These are phyloP conservation scores for Epizoanthus stellaris DNA, from an alignment of 92 coral and sea anemone genomes.

Conservation along the genomic window DNA sequence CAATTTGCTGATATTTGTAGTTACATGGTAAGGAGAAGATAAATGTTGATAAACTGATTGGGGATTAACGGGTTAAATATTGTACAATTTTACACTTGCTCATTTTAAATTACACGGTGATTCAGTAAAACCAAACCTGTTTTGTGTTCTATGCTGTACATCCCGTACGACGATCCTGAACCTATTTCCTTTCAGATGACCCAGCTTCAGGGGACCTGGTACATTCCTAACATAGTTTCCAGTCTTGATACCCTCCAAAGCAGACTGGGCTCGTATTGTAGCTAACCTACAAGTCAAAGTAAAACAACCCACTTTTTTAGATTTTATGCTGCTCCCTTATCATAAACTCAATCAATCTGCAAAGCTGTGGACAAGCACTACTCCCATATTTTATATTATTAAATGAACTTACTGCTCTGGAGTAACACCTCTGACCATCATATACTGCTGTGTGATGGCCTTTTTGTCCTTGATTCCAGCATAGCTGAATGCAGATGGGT, in stretches of 20 bases:
- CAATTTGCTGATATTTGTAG: too few relatives aligned
- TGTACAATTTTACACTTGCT: too few relatives aligned
- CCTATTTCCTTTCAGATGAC: slow-evolving; percentile 73
- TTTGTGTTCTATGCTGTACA: slow-evolving; percentile 3
- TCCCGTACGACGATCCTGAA: slow-evolving; percentile 64
- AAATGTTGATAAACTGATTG: too few relatives aligned
- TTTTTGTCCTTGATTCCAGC: slow-evolving; percentile 89
- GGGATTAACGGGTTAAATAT: too few relatives aligned
- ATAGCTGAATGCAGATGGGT: slow-evolving; percentile 84
- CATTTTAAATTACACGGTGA: too few relatives aligned
- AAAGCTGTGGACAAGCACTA: background rate
- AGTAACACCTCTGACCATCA: slow-evolving; percentile 79
- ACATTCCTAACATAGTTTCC: slow-evolving; percentile 70
- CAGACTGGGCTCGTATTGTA: slow-evolving; percentile 45
- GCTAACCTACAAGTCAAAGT: slow-evolving; percentile 42
- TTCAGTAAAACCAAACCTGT: background rate
- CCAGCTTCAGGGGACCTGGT: slow-evolving; percentile 64
- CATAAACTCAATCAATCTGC: too few relatives aligned
- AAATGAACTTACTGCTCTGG: slow-evolving; percentile 71
- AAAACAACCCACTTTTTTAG: too few relatives aligned
- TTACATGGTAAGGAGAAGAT: too few relatives aligned
- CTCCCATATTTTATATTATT: too few relatives aligned
- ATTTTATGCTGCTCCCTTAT: too few relatives aligned
- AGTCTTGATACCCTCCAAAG: slow-evolving; percentile 53
- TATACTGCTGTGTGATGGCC: slow-evolving; percentile 76